Conservation (phyloP, 2,113 vertebrate genomes). For the Gulo gulo region DNA sequence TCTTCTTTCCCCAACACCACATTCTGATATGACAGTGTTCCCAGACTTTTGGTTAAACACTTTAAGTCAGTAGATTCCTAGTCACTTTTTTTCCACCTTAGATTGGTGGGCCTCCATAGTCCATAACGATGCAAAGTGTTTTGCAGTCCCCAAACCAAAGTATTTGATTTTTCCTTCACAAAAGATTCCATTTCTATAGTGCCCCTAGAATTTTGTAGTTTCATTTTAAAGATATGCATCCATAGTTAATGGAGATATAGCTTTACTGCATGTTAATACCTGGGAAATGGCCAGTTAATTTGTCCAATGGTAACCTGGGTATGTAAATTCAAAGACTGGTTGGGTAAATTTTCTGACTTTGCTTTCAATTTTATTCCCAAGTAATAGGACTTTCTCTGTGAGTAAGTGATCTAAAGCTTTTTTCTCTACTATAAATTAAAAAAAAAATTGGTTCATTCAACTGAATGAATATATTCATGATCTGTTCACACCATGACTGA, state of each 20-base stretch:
- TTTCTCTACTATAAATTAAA: slow-evolving; percentile 22
- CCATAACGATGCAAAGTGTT: not conserved
- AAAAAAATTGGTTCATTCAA: slow-evolving; percentile 3
- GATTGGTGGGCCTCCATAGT: not conserved
- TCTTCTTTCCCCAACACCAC: not conserved
- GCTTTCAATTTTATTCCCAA: not conserved
- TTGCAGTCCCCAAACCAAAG: not conserved
- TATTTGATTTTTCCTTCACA: not conserved
- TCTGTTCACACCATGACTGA: not conserved
- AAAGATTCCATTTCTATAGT: not conserved
- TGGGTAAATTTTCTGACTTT: not conserved
- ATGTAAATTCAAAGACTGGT: not conserved
- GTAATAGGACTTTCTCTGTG: not conserved
- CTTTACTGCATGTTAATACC: not conserved
- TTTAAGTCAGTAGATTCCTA: not conserved
- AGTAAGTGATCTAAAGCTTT: not conserved
- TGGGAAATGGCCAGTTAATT: not conserved
- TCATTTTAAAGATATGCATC: not conserved
- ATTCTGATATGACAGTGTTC: not conserved
- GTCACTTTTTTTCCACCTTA: not conserved
- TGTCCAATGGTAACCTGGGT: not conserved
- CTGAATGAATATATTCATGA: not conserved
- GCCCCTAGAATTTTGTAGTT: not conserved
- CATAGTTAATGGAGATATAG: not conserved
- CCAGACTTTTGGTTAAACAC: not conserved